Percentiles rank a stretch among this genome's conserved stretches.
Conservation (phyloP, 2,888 invertebrate species). For the Drosophila anomalata region DNA sequence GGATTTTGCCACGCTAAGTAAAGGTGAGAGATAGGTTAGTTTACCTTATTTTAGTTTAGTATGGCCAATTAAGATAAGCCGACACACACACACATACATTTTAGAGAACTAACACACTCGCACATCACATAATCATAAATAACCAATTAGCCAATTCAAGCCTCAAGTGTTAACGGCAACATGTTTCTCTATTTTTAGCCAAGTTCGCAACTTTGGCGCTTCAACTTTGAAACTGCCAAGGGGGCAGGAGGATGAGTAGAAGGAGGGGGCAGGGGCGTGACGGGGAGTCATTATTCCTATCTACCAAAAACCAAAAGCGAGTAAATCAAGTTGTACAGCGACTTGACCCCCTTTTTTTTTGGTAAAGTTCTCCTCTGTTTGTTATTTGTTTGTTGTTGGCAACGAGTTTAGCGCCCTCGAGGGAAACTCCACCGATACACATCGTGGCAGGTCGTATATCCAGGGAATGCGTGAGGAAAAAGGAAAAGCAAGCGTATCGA, state of each 20-base stretch:
- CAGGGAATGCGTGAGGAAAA: slow-evolving; percentile 31
- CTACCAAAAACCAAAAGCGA: slow-evolving; percentile 25
- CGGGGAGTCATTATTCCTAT: slow-evolving; percentile 42
- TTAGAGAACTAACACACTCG: slow-evolving; percentile 4
- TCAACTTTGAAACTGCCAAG: slow-evolving; percentile 66
- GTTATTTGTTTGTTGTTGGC: slow-evolving; percentile 76
- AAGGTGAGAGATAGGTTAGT: slow-evolving; percentile 59
- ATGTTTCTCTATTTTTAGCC: slow-evolving; percentile 71
- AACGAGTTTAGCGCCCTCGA: slow-evolving; percentile 77
- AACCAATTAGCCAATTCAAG: slow-evolving; percentile 73
- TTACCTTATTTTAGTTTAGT: slow-evolving; percentile 15
- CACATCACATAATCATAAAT: slow-evolving; percentile 62
- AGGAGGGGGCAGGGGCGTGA: slow-evolving; percentile 13
- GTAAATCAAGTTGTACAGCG: slow-evolving; percentile 78
- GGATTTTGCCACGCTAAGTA: slow-evolving; percentile 94
- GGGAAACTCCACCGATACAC: slow-evolving; percentile 6
- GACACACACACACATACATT: slow-evolving; percentile 10
- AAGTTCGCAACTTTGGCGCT: slow-evolving; percentile 77
- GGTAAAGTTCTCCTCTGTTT: slow-evolving; percentile 26
- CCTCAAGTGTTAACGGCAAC: slow-evolving; percentile 77
- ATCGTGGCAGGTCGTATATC: neutral
- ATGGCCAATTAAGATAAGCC: slow-evolving; percentile 35
- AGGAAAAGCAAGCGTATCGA: slow-evolving; percentile 39
- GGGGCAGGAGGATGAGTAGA: too few relatives aligned
- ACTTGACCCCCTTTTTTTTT: slow-evolving; percentile 69